These are phyloP conservation scores for Thysanoteuthis rhombus DNA, from an alignment of 2,888 invertebrate species.

Conservation along the genomic window DNA sequence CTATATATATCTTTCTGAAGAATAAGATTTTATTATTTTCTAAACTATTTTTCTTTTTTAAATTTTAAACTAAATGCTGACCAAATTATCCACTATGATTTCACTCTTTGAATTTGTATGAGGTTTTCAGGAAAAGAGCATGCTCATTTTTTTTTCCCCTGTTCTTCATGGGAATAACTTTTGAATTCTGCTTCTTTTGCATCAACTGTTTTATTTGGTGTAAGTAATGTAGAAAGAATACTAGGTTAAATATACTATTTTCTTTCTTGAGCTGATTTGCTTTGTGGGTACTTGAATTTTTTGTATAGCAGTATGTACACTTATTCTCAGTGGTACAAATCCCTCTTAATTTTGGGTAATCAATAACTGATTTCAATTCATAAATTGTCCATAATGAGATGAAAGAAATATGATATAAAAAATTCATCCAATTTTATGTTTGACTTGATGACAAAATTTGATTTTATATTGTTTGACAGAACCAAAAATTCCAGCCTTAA, in stretches of 20 bases:
- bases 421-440: too few relatives aligned
- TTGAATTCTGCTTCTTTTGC: background rate
- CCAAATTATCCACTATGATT: background rate
- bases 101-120: background rate
- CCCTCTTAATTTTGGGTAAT: background rate
- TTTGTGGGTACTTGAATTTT: too few relatives aligned
- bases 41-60: too few relatives aligned
- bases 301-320: background rate
- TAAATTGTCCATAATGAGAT: too few relatives aligned
- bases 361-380: background rate
- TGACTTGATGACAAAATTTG: too few relatives aligned
- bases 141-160: background rate
- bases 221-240: background rate
- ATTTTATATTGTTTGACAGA: too few relatives aligned
- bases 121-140: background rate
- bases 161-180: background rate
- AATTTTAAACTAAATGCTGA: background rate
- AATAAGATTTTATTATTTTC: too few relatives aligned
- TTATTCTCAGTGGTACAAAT: background rate
- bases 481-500: background rate
- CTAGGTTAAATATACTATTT: background rate
- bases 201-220: background rate
- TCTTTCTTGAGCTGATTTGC: background rate
- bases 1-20: too few relatives aligned
- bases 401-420: background rate